Percentiles rank a stretch among this genome's conserved stretches.
These are phyloP conservation scores for Pterobdella sp. DNA, from an alignment of 2,888 invertebrate species.

Conservation along the genomic window DNA sequence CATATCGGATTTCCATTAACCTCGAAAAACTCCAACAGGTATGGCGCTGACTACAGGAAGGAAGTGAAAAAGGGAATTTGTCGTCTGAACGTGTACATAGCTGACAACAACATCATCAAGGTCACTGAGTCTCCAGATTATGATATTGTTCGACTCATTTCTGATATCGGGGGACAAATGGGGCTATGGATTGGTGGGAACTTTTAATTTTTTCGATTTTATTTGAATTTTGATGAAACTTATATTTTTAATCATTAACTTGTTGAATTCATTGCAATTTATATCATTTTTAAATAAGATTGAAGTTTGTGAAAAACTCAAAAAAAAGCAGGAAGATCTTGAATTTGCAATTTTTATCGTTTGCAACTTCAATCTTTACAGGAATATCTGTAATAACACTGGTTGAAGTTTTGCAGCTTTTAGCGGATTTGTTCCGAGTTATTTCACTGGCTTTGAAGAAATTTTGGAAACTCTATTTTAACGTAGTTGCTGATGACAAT, in stretches of 20 bases:
- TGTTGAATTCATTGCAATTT: neutral
- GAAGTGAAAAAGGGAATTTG: slow-evolving; percentile 32
- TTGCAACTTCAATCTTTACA: neutral
- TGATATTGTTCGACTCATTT: slow-evolving; percentile 38
- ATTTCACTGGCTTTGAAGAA: neutral
- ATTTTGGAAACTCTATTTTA: slow-evolving; percentile 10
- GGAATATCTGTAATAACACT: slow-evolving; percentile 39
- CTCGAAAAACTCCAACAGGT: neutral
- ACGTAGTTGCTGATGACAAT: neutral
- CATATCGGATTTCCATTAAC: neutral
- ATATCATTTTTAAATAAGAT: too few species aligned
- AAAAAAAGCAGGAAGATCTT: too few species aligned
- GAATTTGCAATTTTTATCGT: too few species aligned
- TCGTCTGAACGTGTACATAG: slow-evolving; percentile 39
- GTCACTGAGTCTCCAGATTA: slow-evolving; percentile 40
- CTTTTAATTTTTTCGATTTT: neutral
- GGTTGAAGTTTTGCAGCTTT: slow-evolving; percentile 38
- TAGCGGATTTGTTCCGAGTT: slow-evolving; percentile 32
- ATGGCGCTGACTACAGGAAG: slow-evolving; percentile 18
- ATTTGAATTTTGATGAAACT: neutral
- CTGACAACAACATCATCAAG: slow-evolving; percentile 40
- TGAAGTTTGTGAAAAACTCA: too few species aligned
- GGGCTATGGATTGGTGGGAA: slow-evolving; percentile 39
- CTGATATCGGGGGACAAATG: slow-evolving; percentile 40
- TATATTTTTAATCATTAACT: neutral